Conservation (phyloP, 1,140 invertebrate genomes). For the Meloidogyne exigua region DNA sequence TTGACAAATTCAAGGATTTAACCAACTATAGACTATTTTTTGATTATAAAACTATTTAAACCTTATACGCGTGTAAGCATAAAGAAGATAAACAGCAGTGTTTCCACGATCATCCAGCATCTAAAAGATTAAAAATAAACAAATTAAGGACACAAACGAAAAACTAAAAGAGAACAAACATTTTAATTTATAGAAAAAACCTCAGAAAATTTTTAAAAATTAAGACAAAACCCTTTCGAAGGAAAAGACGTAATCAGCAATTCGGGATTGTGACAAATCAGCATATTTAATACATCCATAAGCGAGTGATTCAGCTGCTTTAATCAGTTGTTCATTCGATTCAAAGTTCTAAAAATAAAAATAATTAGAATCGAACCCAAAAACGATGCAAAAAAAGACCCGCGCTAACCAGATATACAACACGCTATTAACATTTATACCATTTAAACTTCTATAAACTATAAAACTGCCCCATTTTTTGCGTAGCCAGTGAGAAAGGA, state of each 20-base stretch:
- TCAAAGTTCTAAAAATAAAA: constrained; percentile 71
- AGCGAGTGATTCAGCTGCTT: constrained; percentile 84
- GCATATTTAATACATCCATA: constrained; percentile 99
- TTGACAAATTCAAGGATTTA: neutral
- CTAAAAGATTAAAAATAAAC: constrained; percentile 65
- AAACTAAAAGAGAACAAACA: no score
- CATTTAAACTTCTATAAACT: neutral
- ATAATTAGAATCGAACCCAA: neutral
- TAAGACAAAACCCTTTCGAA: constrained; percentile 78
- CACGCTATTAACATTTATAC: no score
- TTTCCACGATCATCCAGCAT: constrained; percentile 99
- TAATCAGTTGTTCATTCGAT: constrained; percentile 75
- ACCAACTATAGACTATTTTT: no score
- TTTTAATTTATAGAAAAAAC: constrained; percentile 9
- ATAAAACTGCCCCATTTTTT: no score
- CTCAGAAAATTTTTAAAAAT: no score
- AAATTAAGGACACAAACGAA: no score
- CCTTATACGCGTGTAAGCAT: constrained; percentile 88
- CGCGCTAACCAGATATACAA: no score
- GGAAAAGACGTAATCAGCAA: constrained; percentile 94
- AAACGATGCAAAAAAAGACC: no score
- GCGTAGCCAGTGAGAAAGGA: no score
- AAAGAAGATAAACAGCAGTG: constrained; percentile 94
- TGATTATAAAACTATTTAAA: constrained; percentile 67
- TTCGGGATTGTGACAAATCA: constrained; percentile 87